phyloP scores from a whole-genome alignment of 2,888 invertebrate genomes.

The Chironomus tentans region DNA sequence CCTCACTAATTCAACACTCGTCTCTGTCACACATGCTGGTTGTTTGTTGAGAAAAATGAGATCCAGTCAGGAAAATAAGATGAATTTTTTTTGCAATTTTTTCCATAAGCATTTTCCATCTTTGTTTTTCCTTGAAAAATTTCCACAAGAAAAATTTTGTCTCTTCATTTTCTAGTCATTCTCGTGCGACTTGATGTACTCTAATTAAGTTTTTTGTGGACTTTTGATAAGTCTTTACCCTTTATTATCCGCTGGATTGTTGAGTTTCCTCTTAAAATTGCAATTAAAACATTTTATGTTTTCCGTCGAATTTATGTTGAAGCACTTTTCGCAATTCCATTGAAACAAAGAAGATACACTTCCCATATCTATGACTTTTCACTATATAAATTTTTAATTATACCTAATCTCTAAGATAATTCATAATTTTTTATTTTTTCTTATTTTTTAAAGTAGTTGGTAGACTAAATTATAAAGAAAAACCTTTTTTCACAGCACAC shows the following conservation, averaged over 20 bases:
- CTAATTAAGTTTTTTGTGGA: neutral
- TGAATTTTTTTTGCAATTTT: neutral
- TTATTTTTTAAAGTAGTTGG: too few relatives aligned
- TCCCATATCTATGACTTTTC: conserved; percentile 52
- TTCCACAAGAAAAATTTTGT: conserved; percentile 8
- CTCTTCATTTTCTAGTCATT: neutral
- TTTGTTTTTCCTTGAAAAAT: conserved; percentile 12
- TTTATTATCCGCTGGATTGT: neutral
- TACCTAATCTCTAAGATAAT: too few relatives aligned
- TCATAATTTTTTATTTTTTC: too few relatives aligned
- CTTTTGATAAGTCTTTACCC: neutral
- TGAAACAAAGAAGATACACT: conserved; percentile 89
- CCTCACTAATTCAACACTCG: neutral
- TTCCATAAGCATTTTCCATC: conserved; percentile 18
- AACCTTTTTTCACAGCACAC: neutral
- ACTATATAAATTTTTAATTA: neutral
- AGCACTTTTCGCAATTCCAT: conserved; percentile 84
- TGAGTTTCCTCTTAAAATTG: conserved; percentile 30
- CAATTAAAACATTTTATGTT: conserved; percentile 75
- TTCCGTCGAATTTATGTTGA: conserved; percentile 82
- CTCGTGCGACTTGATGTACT: neutral
- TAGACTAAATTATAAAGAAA: neutral
- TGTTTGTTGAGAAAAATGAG: neutral
- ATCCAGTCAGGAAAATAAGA: too few relatives aligned
- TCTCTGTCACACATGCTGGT: neutral